Conservation (phyloP, 2,888 invertebrate species). For the Drosophila phalerata region DNA sequence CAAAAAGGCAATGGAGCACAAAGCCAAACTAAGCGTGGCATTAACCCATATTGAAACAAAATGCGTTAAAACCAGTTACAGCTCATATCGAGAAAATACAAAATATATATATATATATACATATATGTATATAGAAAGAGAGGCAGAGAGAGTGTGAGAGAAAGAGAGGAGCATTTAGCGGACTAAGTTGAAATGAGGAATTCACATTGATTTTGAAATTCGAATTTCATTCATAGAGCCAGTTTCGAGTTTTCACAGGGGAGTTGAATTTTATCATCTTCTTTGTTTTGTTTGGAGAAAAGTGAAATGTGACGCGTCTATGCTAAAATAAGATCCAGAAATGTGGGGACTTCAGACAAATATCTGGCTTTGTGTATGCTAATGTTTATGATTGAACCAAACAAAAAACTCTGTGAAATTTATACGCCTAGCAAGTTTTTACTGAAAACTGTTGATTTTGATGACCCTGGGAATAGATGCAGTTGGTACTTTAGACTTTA, state of each 20-base stretch:
- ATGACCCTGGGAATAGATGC: slow-evolving; percentile 22
- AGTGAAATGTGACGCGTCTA: slow-evolving; percentile 74
- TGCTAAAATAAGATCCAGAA: slow-evolving; percentile 60
- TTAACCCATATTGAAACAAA: slow-evolving; percentile 62
- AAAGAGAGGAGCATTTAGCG: neutral
- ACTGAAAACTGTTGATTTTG: slow-evolving; percentile 15
- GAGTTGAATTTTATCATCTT: slow-evolving; percentile 7
- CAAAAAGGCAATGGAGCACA: slow-evolving; percentile 49
- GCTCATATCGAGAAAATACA: slow-evolving; percentile 9
- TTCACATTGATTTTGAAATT: slow-evolving; percentile 35
- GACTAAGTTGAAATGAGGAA: slow-evolving; percentile 6
- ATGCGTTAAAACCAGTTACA: slow-evolving; percentile 56
- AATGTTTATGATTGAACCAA: slow-evolving; percentile 62
- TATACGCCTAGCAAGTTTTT: slow-evolving; percentile 14
- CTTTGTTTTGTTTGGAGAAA: slow-evolving; percentile 46
- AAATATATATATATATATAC: neutral
- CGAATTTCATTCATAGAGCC: slow-evolving; percentile 51
- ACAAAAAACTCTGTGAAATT: slow-evolving; percentile 17
- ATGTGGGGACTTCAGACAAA: slow-evolving; percentile 51
- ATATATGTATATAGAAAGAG: neutral
- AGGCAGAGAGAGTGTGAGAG: neutral
- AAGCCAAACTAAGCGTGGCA: slow-evolving; percentile 56
- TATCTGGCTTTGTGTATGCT: slow-evolving; percentile 64
- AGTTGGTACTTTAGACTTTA: slow-evolving; percentile 4
- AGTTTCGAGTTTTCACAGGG: slow-evolving; percentile 34